Evolutionary conservation across 2,797 vertebrate genomes (phyloP), one percentile per base, ranked within the genome.

Genomic region (Micromesistius poutassou): DNA sequence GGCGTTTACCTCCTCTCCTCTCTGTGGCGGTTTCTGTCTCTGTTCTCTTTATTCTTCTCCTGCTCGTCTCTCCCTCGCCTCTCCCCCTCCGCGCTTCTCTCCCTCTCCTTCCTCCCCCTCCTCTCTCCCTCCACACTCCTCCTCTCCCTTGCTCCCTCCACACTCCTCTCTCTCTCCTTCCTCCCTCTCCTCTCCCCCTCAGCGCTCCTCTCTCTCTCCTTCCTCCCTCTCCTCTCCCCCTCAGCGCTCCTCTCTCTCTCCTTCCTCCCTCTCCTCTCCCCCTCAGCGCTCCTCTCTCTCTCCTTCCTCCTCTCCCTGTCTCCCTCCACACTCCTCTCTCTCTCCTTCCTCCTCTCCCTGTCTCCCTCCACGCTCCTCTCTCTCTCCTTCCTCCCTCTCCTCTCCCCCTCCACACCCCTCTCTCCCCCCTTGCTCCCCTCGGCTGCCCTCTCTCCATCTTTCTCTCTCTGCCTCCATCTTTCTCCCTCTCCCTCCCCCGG

Each of bases 231-330:
- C 25, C 33, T 14, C 36, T 46, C 73, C 28, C 40, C 36, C 73
- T 74, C 33, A 25, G 2, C 28, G 1, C 10, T 19, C 9, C 40
- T 74, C 38, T 42, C 40, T 74, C 25, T 10, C 19, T 73, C 72
- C 40, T 74, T 22, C 22, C 19, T 73, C 35, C 72, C 81, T 74
- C 83, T 81, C 75, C 84, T 89, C 79, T 76, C 86, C 83, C 81
- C 40, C 80, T 76, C 79, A 73, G 31, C 13, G 33, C 75, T 85
- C 72, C 87, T 74, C 86, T 90, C 81, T 62, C 84, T 86, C 76
- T 87, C 91, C 76, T 83, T 83, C 73, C n/a, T 38, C 89, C 88
- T 78, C 81, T 72, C 30, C 83, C 86, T 80, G 82, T 90, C 89
- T 79, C 88, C 83, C 14, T 50, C 46, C 4, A 14, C 14, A 19